Evolutionary conservation across 1,140 invertebrate species (phyloP), one percentile per base, ranked within the genome.

Genomic region (Grapholita molesta): DNA sequence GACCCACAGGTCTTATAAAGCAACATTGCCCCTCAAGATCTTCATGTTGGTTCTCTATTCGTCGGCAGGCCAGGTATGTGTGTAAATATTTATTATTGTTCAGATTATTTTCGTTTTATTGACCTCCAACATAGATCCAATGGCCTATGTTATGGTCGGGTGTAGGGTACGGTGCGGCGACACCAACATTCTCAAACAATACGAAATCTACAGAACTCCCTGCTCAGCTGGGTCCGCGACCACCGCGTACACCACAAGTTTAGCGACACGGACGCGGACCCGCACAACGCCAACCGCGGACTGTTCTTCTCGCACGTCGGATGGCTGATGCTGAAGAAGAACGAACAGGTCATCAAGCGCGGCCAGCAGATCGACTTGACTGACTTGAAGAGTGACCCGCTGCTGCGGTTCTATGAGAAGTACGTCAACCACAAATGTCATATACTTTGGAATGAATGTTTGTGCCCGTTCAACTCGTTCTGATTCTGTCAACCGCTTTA

Each of bases 1-100:
- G 97, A 94, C 97, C 4, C 97, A 98, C 86, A 93, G 94, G 76
- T 93, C 96, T 0, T 98, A 97, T 91, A 98, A 98, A 91, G 97
- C 97, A 0, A 96, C 93, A 78, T 93, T 95, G 83, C 97, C 96
- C 0, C 85, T 98, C 9, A 93, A 96, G 78, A 74, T 97, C 23
- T 84, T 98, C 53, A 90, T 98, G 11, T 92, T 96, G 1, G 77
- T 96, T 24, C 93, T 96, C 38, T 96, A 97, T 77, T 96, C 96
- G 6, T 94, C 96, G 69, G 94, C 97, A 33, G 95, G 96, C 33
- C 97, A 98, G 93, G 96, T 97, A 92, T 88, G 11, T 9, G 32
- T 33, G 11, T 33, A 7, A 0, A 33, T 33, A 33, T n/a, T n/a
- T n/a, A n/a, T n/a, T n/a, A n/a, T n/a, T n/a, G n/a, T n/a, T n/a